Conservation (phyloP, 2,888 invertebrate genomes). For the Taphrorychus bicolor region DNA sequence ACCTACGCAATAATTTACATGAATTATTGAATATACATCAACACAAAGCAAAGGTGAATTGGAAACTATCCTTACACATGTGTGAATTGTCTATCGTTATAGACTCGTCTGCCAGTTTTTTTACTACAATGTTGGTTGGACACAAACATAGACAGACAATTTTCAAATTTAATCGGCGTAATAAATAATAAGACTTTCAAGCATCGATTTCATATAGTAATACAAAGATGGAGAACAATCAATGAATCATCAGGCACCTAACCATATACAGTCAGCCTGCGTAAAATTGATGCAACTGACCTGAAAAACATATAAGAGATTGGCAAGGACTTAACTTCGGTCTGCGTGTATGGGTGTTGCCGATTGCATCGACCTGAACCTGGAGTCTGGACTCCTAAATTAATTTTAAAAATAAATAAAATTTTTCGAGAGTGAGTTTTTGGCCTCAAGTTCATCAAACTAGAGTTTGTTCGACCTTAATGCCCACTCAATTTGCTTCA, state of each 20-base stretch:
- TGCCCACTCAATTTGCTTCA: conserved; percentile 28
- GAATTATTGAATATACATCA: not conserved
- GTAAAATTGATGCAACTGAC: conserved; percentile 2
- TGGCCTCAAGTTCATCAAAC: conserved; percentile 33
- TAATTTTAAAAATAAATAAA: conserved; percentile 28
- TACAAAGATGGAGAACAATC: not conserved
- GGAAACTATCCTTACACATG: not conserved
- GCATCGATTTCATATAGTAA: too few relatives aligned
- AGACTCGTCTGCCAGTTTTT: not conserved
- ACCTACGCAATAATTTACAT: not conserved
- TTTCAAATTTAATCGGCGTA: too few relatives aligned
- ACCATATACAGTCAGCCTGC: conserved; percentile 2
- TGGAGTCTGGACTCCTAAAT: conserved; percentile 5
- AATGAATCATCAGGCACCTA: not conserved
- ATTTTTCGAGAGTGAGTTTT: not conserved
- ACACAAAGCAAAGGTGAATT: not conserved
- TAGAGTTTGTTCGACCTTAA: conserved; percentile 34
- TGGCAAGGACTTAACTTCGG: not conserved
- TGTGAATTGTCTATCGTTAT: not conserved
- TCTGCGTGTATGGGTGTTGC: conserved; percentile 1
- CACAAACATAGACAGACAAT: not conserved
- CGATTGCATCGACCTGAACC: conserved; percentile 11
- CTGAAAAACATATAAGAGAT: conserved; percentile 3
- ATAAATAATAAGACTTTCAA: too few relatives aligned
- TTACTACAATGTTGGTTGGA: not conserved